Base-by-base conservation (phyloP, 2,797 vertebrate genomes). In the Sebastes iracundus region DNA sequence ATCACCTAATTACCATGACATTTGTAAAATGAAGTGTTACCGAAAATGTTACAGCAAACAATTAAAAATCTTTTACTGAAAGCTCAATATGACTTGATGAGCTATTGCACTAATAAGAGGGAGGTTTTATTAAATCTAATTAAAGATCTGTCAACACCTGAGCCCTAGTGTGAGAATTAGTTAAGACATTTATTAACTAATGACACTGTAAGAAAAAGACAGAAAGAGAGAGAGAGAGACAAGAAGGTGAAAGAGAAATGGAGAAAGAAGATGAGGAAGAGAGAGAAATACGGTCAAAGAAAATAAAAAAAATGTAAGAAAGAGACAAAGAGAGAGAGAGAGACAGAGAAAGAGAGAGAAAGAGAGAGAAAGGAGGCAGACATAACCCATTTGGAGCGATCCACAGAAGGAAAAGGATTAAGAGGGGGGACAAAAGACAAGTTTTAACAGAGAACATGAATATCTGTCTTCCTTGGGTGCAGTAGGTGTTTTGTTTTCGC, bases 361-460 rank as follows among this genome's bases (percentile, higher is more conserved):
- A 14, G 42, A 68, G 20, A 22, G 28, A 90, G 73, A 83, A 58
- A 87, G 72, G 74, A 85, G 75, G 75, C 70, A 85, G 81, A 89
- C 71, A 89, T 75, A 80, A 84, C 73, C 79, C 73, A 61, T 84
- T 82, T 83, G 58, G 85, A 91, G 71, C 69, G 83, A 84, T 90
- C 80, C 72, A 90, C 78, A 88, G 83, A 86, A 82, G 81, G 81
- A 82, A 85, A 79, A 82, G 79, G 72, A 84, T 81, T 77, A 88
- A 72, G 75, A 78, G 62, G 49, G 55, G 75, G 77, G 61, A 81
- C 80, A 91, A 89, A 88, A 85, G 80, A 92, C 89, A 91, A 10
- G 67, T 87, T 91, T 93, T 82, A 90, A 92, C 87, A 91, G 72
- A 88, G 80, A 82, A 87, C 89, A 91, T 77, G 81, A 79, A 88